Evolutionary conservation across 2,888 invertebrate genomes (phyloP), one percentile per base, ranked within the genome.

Genomic region (Cheiracanthium punctorium): DNA sequence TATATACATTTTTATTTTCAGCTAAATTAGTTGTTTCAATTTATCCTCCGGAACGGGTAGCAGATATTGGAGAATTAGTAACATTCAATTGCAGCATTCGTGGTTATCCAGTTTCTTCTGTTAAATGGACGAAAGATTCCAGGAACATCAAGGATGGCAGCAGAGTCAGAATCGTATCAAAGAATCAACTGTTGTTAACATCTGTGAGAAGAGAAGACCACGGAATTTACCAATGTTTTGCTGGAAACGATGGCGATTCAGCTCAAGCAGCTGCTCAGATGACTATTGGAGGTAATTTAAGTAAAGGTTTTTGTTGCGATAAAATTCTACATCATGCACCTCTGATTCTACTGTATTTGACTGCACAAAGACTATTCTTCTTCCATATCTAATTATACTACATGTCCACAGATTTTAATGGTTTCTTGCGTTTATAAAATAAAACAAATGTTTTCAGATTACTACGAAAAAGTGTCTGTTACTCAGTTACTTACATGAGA

Each of bases 71-170:
- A 20, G 87, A 82, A 20, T 41, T 75, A 7, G 72, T 82, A 7
- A 79, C 87, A 7, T 80, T 87, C 71, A 87, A 82, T 65, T 87
- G 87, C 82, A 82, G 80, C 29, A 67, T 82, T 29, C 58, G 82
- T 0, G 87, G 87, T 17, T 82, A 75, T 52, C 87, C 87, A 10
- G 75, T 87, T 33, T 73, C 75, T 32, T 65, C 65, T 2, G 80
- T 87, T 7, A 17, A 37, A 2, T 87, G 87, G 87, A 10, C 79
- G 20, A 87, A 82, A 65, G 69, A 87, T 52, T 48, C 75, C 58
- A 64, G 70, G n/a, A 41, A 32, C 43, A 48, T 87, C n/a, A 58
- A 37, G 0, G 82, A 79, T 17, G 71, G 72, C 5, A 72, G 69
- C 5, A 30, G 87, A 17, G 37, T 82, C 24, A 14, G 82, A 24